Base-by-base conservation (phyloP, 2,888 invertebrate species). In the Coleophora flavipennella region DNA sequence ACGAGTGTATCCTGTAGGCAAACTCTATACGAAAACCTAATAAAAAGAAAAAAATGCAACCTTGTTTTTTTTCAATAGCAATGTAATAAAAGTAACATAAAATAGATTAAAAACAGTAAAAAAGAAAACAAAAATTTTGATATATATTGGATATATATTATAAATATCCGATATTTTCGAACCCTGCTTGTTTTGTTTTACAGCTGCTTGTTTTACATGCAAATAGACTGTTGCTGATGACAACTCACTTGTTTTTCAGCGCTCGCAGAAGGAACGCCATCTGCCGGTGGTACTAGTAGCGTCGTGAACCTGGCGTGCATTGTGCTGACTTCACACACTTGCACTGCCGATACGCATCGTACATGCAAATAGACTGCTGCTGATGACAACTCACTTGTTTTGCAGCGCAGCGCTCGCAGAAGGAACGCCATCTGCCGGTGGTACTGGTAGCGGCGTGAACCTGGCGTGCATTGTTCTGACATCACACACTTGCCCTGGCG, bases 351-450 rank as follows among this genome's bases (percentile, higher is more conserved):
- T 62, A 83, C 31, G 83, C 77, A 53, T 84, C 83, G 9, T n/a
- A n/a, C n/a, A n/a, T n/a, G n/a, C n/a, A n/a, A n/a, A n/a, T n/a
- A n/a, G n/a, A n/a, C n/a, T n/a, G n/a, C n/a, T n/a, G n/a, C n/a
- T n/a, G n/a, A n/a, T n/a, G n/a, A n/a, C n/a, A n/a, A 65, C 75
- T 64, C 10, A 83, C 81, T 81, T 83, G 61, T 74, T 79, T 61
- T 80, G 77, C 46, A 84, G 49, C n/a, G n/a, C n/a, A n/a, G n/a
- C 1, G 81, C 83, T 6, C 66, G 57, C 13, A 77, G 55, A 32
- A 84, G 47, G 53, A 83, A 84, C 3, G 72, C 62, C 71, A 83
- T 78, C 55, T 81, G 80, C 12, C 65, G 53, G 49, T 83, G 80
- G 53, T 84, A 76, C 43, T 78, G 72, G 50, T 69, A 75, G 0